Percentiles rank a stretch among this genome's conserved stretches.
Evolutionary conservation across 2,797 vertebrate genomes (phyloP).

Genomic region (Acipenser oxyrinchus): DNA sequence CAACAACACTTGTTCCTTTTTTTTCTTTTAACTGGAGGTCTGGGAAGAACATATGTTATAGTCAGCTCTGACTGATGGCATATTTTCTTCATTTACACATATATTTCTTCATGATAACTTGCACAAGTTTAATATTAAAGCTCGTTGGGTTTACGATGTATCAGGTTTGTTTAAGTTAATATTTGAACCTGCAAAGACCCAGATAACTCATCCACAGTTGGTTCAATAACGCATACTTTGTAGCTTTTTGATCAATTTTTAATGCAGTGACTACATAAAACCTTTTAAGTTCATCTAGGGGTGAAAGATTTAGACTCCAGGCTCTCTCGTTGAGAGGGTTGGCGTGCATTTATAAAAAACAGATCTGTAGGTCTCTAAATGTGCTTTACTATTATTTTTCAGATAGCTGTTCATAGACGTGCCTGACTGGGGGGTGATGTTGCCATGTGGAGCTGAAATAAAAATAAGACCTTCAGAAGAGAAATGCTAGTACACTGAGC

Average conservation of each 20-base stretch:
- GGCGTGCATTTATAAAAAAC: neutral
- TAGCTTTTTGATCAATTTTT: slow-evolving; percentile 8
- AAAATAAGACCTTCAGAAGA: too few relatives aligned
- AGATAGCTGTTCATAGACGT: neutral
- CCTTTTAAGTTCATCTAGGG: slow-evolving; percentile 1
- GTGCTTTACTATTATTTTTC: neutral
- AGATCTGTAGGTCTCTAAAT: slow-evolving; percentile 10
- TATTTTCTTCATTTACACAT: slow-evolving; percentile 7
- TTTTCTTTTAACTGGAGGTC: neutral
- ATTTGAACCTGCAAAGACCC: slow-evolving; percentile 4
- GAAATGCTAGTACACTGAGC: too few relatives aligned
- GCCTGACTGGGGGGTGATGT: too few relatives aligned
- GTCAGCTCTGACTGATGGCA: slow-evolving; percentile 8
- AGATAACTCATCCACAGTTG: slow-evolving; percentile 7
- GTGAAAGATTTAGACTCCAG: slow-evolving; percentile 8
- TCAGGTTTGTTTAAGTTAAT: slow-evolving; percentile 11
- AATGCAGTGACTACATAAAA: neutral
- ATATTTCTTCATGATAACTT: neutral
- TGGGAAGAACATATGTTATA: slow-evolving; percentile 4
- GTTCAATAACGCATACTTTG: neutral
- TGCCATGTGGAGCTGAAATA: too few relatives aligned
- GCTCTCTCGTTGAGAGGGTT: neutral
- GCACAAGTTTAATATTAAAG: slow-evolving; percentile 7
- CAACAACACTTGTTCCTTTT: slow-evolving; percentile 13
- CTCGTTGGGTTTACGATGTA: slow-evolving; percentile 1